Conservation (phyloP, 2,888 invertebrate species). For the Cremastobaeus sp. region DNA sequence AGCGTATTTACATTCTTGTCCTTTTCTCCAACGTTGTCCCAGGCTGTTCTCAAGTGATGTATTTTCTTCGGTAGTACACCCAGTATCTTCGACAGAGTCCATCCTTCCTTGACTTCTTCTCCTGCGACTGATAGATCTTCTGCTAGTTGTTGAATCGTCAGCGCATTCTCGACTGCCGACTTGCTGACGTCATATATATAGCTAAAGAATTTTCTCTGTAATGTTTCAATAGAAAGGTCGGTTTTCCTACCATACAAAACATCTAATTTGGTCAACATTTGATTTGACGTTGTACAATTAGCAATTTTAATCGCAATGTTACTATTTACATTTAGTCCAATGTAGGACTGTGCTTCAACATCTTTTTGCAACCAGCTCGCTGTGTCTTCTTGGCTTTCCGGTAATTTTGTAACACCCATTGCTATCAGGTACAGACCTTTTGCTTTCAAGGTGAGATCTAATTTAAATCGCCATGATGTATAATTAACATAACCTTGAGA, state of each 20-base stretch:
- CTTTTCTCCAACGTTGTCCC: not conserved
- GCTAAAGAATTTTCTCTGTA: conserved; percentile 1
- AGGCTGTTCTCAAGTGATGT: conserved; percentile 2
- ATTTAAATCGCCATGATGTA: conserved; percentile 58
- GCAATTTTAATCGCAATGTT: conserved; percentile 1
- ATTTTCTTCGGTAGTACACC: not conserved
- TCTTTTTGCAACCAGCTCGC: not conserved
- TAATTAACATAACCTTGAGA: conserved; percentile 48
- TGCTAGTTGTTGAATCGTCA: not conserved
- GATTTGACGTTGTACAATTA: not conserved
- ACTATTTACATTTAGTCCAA: conserved; percentile 1
- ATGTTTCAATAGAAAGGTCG: too few species aligned
- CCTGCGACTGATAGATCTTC: not conserved
- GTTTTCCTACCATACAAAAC: conserved; percentile 1
- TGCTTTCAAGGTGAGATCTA: conserved; percentile 54
- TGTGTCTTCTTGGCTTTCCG: not conserved
- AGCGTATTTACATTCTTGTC: not conserved
- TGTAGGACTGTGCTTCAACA: not conserved
- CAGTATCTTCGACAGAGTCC: not conserved
- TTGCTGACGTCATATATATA: not conserved
- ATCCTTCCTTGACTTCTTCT: not conserved
- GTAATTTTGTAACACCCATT: conserved; percentile 9
- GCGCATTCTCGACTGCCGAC: conserved; percentile 1
- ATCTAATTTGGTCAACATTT: conserved; percentile 1
- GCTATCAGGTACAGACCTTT: not conserved